Conservation (phyloP, 2,888 invertebrate genomes). For the Tipula helvola region DNA sequence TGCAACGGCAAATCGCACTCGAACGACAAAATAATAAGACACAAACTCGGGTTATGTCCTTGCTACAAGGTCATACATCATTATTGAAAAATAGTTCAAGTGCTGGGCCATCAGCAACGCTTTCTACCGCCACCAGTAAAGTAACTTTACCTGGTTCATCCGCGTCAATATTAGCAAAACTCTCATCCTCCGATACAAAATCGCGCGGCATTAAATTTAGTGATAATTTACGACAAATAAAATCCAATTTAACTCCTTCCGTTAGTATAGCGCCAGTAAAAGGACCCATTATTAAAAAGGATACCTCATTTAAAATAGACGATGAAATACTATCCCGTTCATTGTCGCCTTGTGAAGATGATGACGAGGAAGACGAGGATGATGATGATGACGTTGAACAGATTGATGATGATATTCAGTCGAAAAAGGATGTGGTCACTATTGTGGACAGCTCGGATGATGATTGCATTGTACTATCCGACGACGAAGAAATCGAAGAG, state of each 20-base stretch:
- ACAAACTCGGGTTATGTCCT: conserved; percentile 55
- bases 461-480: conserved; percentile 78
- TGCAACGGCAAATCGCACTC: conserved; percentile 65
- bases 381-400: conserved; percentile 7
- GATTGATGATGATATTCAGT: conserved; percentile 9
- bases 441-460: conserved; percentile 67
- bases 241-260: conserved; percentile 34
- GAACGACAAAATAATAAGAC: conserved; percentile 55
- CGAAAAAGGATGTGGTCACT: conserved; percentile 43
- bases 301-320: not conserved
- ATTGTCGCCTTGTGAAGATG: conserved; percentile 7
- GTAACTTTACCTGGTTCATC: conserved; percentile 13
- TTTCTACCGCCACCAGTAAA: not conserved
- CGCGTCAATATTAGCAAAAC: conserved; percentile 38
- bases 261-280: conserved; percentile 39
- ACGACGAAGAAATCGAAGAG: conserved; percentile 66
- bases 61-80: conserved; percentile 56
- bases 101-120: not conserved
- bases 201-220: not conserved
- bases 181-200: conserved; percentile 31
- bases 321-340: not conserved
- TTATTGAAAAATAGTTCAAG: conserved; percentile 33
- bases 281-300: not conserved
- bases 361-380: conserved; percentile 15
- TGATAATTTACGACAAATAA: not conserved